Base-by-base conservation (phyloP, 2,113 vertebrate species). In the Pampusana beccarii region DNA sequence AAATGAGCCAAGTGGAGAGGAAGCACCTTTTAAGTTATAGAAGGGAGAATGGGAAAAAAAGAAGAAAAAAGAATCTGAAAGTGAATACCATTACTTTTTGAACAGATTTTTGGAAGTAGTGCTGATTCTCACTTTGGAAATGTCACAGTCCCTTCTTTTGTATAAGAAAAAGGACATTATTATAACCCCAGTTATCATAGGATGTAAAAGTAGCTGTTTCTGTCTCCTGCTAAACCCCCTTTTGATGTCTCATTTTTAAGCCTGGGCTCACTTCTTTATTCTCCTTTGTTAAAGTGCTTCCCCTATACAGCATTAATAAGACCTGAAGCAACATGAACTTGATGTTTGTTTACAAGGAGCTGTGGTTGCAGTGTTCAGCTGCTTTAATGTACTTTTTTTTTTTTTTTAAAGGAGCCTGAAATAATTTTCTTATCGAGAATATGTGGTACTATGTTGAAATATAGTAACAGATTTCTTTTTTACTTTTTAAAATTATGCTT, bases 261-360 rank as follows among this genome's bases (percentile, higher is more conserved):
- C 69, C 40, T 75, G 61, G 58, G n/a, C 53, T 91, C 8, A 29
- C 84, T 84, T 91, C 57, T 92, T 96, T 93, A 79, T 91, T 92
- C 54, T 19, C 75, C 16, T 86, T 80, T 67, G 38, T 75, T 69
- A 28, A 79, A 92, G 57, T 50, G 69, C 48, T 74, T 88, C 44
- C 51, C 38, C 79, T 23, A 13, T 40, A 24, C 24, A 57, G 26
- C 58, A 31, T 86, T 79, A 72, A 61, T 20, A 58, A 75, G 83
- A 60, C 65, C 61, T 54, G 50, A 92, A 90, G 92, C 75, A 72
- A 72, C n/a, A 31, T 0, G 2, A 70, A 78, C 46, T 44, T 77
- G 60, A 48, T 77, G 38, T 75, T 95, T 88, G 29, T 82, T 90
- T 72, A 82, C 36, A 24, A 44, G 60, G 42, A 88, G 36, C 42